Conservation (phyloP, 2,888 invertebrate genomes). For the Perithous albicinctus region DNA sequence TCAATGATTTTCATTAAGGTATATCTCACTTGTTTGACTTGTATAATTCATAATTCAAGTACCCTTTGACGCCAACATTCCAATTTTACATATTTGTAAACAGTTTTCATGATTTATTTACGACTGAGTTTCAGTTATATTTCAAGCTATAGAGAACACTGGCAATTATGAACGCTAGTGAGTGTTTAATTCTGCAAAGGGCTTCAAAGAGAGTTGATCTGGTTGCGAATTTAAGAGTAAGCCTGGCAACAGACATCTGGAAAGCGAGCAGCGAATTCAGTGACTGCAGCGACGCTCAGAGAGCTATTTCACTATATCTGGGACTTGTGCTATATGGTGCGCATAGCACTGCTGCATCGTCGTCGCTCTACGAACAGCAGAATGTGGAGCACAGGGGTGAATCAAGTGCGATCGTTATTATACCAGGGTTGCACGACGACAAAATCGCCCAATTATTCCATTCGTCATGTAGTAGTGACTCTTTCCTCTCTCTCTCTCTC, state of each 20-base stretch:
- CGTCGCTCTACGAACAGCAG: conserved; percentile 39
- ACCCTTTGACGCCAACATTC: too few species aligned
- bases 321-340: conserved; percentile 10
- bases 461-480: conserved; percentile 38
- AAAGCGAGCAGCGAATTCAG: conserved; percentile 9
- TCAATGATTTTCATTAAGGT: too few species aligned
- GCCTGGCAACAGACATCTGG: conserved; percentile 7
- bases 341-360: conserved; percentile 19
- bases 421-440: conserved; percentile 24
- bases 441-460: conserved; percentile 59
- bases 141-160: too few species aligned
- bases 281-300: background rate
- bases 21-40: too few species aligned
- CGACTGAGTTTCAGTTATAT: too few species aligned
- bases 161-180: too few species aligned
- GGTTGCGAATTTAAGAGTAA: conserved; percentile 8
- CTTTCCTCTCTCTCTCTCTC: background rate
- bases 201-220: conserved; percentile 10
- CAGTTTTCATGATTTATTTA: too few species aligned
- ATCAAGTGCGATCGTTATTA: conserved; percentile 38
- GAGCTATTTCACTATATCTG: conserved; percentile 14
- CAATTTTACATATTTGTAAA: too few species aligned
- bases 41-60: too few species aligned
- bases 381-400: conserved; percentile 48
- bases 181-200: too few species aligned